Evolutionary conservation across 2,888 invertebrate genomes (phyloP).

Genomic region (Dasypogon diadema): DNA sequence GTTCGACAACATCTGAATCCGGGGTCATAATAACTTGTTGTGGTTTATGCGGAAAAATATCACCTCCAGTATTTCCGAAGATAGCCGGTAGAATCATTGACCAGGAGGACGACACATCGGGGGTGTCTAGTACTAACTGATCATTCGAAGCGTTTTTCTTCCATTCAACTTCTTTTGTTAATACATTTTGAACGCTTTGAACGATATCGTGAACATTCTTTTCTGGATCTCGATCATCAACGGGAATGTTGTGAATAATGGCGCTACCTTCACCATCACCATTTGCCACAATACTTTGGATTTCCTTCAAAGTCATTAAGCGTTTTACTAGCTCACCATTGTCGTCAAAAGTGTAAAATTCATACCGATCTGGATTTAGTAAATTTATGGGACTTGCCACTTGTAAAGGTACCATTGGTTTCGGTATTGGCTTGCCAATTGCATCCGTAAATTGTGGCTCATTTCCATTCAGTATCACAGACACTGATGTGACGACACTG

Average conservation of each 20-base stretch:
- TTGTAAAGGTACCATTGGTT: constrained; percentile 74
- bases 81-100: constrained; percentile 85
- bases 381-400: constrained; percentile 85
- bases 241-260: constrained; percentile 64
- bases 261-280: constrained; percentile 77
- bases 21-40: constrained; percentile 68
- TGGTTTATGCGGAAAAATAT: constrained; percentile 71
- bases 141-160: constrained; percentile 71
- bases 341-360: constrained; percentile 89
- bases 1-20: constrained; percentile 67
- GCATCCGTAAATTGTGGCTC: constrained; percentile 78
- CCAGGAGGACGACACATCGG: constrained; percentile 83
- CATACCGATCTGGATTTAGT: constrained; percentile 85
- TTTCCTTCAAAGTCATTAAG: constrained; percentile 86
- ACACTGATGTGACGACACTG: constrained; percentile 77
- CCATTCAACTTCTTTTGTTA: constrained; percentile 79
- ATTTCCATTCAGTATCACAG: constrained; percentile 73
- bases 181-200: constrained; percentile 84
- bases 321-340: constrained; percentile 85
- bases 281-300: constrained; percentile 86
- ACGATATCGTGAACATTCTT: constrained; percentile 84
- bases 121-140: constrained; percentile 75
- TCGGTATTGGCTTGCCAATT: constrained; percentile 76
- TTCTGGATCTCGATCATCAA: constrained; percentile 71
- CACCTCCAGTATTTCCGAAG: constrained; percentile 78